Percentiles rank a stretch among this genome's conserved stretches.
Conservation (phyloP, 2,113 vertebrate species). For the Asarcornis scutulata region DNA sequence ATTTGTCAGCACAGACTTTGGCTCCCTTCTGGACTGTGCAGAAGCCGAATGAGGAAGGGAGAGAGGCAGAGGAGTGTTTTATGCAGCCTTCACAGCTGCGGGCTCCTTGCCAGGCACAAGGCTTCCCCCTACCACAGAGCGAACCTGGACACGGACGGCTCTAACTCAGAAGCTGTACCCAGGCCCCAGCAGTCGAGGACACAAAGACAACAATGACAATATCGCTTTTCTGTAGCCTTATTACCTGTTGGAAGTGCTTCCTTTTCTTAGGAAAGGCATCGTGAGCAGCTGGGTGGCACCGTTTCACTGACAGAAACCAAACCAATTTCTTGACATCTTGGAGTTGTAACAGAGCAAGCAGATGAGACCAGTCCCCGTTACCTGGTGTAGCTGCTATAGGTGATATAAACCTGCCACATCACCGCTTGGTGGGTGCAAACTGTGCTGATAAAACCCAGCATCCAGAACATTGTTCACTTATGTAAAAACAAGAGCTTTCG, state of each 20-base stretch:
- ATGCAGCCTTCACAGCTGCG: not conserved
- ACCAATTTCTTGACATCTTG: not conserved
- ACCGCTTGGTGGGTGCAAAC: not conserved
- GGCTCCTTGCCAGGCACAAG: not conserved
- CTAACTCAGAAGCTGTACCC: accelerated
- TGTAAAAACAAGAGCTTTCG: not conserved
- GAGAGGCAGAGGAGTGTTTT: not conserved
- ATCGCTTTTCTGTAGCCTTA: not conserved
- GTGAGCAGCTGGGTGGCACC: not conserved
- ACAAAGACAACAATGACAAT: not conserved
- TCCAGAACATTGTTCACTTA: not conserved
- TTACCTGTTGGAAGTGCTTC: not conserved
- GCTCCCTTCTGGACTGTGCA: not conserved
- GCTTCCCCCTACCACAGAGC: not conserved
- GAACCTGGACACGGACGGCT: not conserved
- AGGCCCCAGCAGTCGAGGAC: not conserved
- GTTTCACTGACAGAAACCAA: not conserved
- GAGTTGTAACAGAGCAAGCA: not conserved
- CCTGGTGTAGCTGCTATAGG: not conserved
- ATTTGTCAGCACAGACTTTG: not conserved
- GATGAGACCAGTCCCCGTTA: not conserved
- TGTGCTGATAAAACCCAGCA: not conserved
- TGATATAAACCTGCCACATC: not conserved
- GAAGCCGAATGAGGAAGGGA: too few relatives aligned
- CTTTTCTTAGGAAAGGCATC: not conserved